Conservation (phyloP, 2,797 vertebrate species). For the Stomatorhinus walkeri region DNA sequence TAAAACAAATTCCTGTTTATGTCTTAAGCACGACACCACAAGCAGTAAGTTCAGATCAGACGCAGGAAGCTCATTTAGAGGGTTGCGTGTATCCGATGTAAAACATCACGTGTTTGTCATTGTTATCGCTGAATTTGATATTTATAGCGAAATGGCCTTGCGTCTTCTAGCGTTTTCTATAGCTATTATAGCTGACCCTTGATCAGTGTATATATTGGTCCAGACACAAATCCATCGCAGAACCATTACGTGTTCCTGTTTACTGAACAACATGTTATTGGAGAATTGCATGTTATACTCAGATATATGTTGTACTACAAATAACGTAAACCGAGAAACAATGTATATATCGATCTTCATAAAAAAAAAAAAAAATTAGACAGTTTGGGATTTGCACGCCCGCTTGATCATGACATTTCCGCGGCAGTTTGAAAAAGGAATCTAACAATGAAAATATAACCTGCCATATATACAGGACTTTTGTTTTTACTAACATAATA, state of each 20-base stretch:
- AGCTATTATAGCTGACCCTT: not conserved
- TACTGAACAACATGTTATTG: not conserved
- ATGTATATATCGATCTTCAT: not conserved
- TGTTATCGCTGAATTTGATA: not conserved
- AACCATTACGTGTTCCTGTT: not conserved
- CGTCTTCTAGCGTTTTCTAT: not conserved
- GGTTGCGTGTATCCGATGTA: not conserved
- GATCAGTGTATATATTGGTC: not conserved
- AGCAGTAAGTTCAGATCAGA: not conserved
- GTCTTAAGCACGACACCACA: not conserved
- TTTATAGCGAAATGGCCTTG: not conserved
- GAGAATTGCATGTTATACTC: not conserved
- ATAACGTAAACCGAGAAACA: not conserved
- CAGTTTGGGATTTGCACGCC: not conserved
- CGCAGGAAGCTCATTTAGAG: not conserved
- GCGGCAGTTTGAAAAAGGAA: not conserved
- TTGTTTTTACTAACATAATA: not conserved
- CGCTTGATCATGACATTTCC: not conserved
- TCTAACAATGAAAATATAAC: not conserved
- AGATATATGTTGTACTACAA: not conserved
- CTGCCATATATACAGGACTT: not conserved
- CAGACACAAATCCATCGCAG: not conserved
- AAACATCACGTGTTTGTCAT: not conserved
- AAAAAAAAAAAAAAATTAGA: not conserved
- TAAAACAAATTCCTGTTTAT: not conserved